Percentiles rank a stretch among this genome's conserved stretches.
These are phyloP conservation scores for Nephrotoma appendiculata DNA, from an alignment of 2,888 invertebrate species.

Conservation along the genomic window DNA sequence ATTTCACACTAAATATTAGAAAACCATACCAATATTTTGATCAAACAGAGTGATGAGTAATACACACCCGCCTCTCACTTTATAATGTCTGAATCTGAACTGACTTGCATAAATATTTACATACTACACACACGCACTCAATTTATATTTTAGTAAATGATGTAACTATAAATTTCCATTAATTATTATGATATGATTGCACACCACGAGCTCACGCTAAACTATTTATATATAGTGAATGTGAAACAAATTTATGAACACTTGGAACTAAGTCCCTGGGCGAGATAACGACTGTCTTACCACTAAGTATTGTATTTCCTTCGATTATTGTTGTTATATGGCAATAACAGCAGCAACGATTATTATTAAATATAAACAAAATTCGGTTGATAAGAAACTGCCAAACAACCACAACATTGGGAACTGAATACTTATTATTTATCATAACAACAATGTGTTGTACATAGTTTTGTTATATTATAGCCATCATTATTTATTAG, in stretches of 20 bases:
- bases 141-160: not conserved
- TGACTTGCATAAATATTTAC: not conserved
- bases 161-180: not conserved
- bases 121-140: not conserved
- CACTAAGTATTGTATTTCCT: not conserved
- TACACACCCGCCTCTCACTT: not conserved
- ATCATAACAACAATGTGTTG: not conserved
- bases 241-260: not conserved
- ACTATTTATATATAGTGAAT: not conserved
- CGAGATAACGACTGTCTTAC: not conserved
- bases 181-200: not conserved
- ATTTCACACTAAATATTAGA: not conserved
- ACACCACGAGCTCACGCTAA: not conserved
- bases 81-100: not conserved
- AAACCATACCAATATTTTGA: too few species aligned
- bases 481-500: not conserved
- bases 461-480: not conserved
- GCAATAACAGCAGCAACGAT: not conserved
- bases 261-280: not conserved
- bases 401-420: not conserved
- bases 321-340: not conserved
- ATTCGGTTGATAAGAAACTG: not conserved
- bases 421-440: not conserved
- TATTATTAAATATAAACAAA: not conserved
- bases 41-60: not conserved